phyloP scores from a whole-genome alignment of 2,888 invertebrate species.

The Tubulanus polymorphus region DNA sequence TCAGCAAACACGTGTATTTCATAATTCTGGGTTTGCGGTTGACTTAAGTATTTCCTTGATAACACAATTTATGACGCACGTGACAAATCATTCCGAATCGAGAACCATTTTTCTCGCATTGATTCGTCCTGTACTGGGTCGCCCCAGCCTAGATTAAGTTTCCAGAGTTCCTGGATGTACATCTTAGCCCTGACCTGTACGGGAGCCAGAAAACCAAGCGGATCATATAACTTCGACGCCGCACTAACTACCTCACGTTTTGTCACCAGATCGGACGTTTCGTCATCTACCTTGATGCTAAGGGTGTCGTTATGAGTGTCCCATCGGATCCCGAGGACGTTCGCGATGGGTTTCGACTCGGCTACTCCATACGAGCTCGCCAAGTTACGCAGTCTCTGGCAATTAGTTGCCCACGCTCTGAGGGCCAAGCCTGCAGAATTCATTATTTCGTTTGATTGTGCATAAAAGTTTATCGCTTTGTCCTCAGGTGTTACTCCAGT shows the following conservation, averaged over 20 bases:
- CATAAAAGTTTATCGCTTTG: slow-evolving; percentile 5
- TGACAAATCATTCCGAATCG: not conserved
- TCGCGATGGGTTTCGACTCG: not conserved
- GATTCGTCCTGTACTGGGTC: not conserved
- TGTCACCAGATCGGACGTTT: not conserved
- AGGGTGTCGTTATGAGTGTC: not conserved
- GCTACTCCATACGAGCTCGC: not conserved
- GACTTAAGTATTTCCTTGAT: not conserved
- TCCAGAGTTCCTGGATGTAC: slow-evolving; percentile 3
- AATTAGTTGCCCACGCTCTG: slow-evolving; percentile 14
- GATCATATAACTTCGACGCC: not conserved
- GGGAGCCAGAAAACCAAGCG: slow-evolving; percentile 1
- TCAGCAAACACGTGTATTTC: slow-evolving; percentile 6
- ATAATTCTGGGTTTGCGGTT: no score
- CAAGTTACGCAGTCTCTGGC: not conserved
- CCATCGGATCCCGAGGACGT: slow-evolving; percentile 14
- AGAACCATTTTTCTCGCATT: not conserved
- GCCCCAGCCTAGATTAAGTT: not conserved
- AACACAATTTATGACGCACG: not conserved
- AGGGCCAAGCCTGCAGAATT: slow-evolving; percentile 13
- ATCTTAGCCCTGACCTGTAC: not conserved
- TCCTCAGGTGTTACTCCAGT: slow-evolving; percentile 4
- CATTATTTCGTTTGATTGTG: slow-evolving; percentile 9
- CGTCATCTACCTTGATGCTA: not conserved
- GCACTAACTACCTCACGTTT: slow-evolving; percentile 1